Evolutionary conservation across 2,797 vertebrate genomes (phyloP).

Genomic region (Megaceryle alcyon): DNA sequence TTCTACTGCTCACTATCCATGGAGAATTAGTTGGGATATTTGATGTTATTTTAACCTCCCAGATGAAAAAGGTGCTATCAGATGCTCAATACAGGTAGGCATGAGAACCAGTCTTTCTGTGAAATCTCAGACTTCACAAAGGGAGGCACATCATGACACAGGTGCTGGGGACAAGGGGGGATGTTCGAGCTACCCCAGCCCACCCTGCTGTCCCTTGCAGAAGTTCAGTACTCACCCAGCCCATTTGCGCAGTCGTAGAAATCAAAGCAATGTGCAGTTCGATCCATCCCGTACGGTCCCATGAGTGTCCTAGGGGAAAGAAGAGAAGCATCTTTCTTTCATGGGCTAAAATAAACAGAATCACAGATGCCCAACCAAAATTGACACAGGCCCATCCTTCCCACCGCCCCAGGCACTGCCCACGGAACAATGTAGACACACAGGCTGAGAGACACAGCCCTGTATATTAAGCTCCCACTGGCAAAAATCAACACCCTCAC

Average conservation of each 20-base stretch:
- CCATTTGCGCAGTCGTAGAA: conserved; percentile 90
- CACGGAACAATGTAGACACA: rapidly evolving
- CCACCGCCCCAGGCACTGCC: rapidly evolving
- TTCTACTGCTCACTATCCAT: not conserved
- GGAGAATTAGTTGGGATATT: not conserved
- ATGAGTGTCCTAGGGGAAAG: conserved; percentile 87
- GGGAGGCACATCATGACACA: not conserved
- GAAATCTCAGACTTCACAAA: not conserved
- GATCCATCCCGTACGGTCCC: conserved; percentile 90
- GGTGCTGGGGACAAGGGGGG: rapidly evolving
- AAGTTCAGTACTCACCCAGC: conserved; percentile 78
- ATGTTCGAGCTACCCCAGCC: not conserved
- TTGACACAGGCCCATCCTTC: rapidly evolving
- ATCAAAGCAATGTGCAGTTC: conserved; percentile 86
- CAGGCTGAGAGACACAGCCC: not conserved
- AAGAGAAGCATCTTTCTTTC: not conserved
- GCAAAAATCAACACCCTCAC: not conserved
- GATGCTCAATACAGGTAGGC: not conserved
- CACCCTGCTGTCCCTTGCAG: not conserved
- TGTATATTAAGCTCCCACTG: rapidly evolving
- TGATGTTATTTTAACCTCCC: not conserved
- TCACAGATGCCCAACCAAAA: not conserved
- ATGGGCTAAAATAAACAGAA: rapidly evolving
- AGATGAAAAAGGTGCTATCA: not conserved
- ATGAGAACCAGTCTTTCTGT: not conserved